These are phyloP conservation scores for Onchidella celtica DNA, from an alignment of 2,888 invertebrate species.

Conservation along the genomic window DNA sequence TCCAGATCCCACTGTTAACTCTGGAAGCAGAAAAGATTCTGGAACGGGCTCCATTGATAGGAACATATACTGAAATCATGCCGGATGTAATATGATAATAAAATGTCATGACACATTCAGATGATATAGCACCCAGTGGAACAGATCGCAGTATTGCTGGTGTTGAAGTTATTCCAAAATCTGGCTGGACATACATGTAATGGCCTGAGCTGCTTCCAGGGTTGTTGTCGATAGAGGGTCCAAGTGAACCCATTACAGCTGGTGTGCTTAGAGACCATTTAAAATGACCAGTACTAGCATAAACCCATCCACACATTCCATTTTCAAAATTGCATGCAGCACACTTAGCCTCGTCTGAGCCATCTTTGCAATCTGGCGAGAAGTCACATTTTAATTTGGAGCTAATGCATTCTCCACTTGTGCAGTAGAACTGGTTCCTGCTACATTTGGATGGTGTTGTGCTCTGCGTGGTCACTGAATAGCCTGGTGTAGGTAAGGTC, in stretches of 20 bases:
- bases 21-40: conserved; percentile 22
- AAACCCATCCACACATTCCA: conserved; percentile 70
- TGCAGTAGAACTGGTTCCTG: conserved; percentile 66
- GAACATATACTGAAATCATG: conserved; percentile 11
- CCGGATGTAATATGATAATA: conserved; percentile 77
- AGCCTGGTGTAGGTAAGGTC: conserved; percentile 59
- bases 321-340: conserved; percentile 75
- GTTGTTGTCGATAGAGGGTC: conserved; percentile 67
- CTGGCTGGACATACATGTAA: conserved; percentile 70
- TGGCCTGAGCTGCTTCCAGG: conserved; percentile 65
- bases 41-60: conserved; percentile 19
- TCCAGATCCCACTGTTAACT: neutral
- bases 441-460: conserved; percentile 58
- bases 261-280: conserved; percentile 64
- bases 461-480: conserved; percentile 59
- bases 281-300: conserved; percentile 68
- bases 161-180: conserved; percentile 56
- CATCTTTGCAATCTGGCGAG: conserved; percentile 64
- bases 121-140: conserved; percentile 54
- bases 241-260: conserved; percentile 55
- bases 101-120: conserved; percentile 71
- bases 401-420: conserved; percentile 63
- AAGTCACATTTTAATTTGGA: conserved; percentile 69
- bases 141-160: conserved; percentile 67
- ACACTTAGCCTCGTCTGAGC: conserved; percentile 71